phyloP scores from a whole-genome alignment of 2,113 vertebrate genomes.

The Pygoscelis adeliae region DNA sequence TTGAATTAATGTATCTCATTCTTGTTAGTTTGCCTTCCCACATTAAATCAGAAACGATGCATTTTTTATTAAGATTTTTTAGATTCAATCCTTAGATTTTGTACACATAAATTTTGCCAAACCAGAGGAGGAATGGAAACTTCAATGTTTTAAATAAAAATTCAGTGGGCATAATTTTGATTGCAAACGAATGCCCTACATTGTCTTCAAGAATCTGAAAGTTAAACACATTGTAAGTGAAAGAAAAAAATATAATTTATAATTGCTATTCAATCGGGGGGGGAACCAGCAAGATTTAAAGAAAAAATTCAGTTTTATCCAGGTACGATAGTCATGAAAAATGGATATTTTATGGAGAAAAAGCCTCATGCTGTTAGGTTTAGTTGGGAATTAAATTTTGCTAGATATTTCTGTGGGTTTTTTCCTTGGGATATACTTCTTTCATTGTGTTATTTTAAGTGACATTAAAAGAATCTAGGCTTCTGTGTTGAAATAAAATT shows the following conservation, averaged over 20 bases:
- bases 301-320: background rate
- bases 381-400: background rate
- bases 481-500: background rate
- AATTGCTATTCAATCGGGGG: fast-evolving
- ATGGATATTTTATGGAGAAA: background rate
- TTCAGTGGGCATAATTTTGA: background rate
- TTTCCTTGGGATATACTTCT: background rate
- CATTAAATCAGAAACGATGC: background rate
- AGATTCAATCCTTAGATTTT: background rate
- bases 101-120: background rate
- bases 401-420: fast-evolving
- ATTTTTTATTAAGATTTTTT: background rate
- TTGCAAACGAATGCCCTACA: background rate
- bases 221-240: background rate
- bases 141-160: background rate
- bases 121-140: background rate
- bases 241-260: background rate
- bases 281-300: background rate
- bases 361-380: background rate
- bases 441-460: background rate
- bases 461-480: background rate
- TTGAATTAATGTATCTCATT: background rate
- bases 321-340: background rate
- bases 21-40: background rate
- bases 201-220: background rate